Percentiles rank a stretch among this genome's conserved stretches.
phyloP scores from a whole-genome alignment of 2,797 vertebrate genomes.

The Mus spretus region DNA sequence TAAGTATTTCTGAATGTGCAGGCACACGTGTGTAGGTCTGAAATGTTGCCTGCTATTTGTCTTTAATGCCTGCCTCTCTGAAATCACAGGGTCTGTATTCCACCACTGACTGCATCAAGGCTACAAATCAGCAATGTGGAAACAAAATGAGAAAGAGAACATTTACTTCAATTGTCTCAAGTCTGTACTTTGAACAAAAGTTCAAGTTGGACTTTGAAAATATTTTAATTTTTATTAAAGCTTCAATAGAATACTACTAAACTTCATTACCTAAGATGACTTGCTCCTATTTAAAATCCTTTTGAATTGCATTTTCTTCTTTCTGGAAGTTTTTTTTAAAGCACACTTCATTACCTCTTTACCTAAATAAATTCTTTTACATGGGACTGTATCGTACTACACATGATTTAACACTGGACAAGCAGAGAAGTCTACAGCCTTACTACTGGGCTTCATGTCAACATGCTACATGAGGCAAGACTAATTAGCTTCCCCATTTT shows the following conservation, averaged over 20 bases:
- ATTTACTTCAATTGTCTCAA: not conserved
- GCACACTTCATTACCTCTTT: not conserved
- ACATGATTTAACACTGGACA: not conserved
- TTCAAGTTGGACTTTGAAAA: not conserved
- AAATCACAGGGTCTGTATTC: not conserved
- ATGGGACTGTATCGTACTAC: not conserved
- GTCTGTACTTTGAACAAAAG: not conserved
- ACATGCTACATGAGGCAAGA: not conserved
- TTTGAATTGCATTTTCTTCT: not conserved
- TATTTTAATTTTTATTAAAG: not conserved
- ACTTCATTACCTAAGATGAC: not conserved
- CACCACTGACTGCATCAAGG: not conserved
- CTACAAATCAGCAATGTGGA: not conserved
- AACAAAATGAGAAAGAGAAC: not conserved
- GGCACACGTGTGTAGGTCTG: not conserved
- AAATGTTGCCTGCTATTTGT: not conserved
- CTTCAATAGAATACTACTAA: not conserved
- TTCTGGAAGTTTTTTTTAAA: not conserved
- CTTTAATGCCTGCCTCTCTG: not conserved
- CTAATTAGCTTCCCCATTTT: not conserved
- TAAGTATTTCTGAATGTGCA: conserved; percentile 1
- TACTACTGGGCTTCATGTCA: not conserved
- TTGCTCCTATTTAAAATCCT: conserved; percentile 12
- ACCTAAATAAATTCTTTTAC: not conserved
- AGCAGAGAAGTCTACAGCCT: not conserved